These are phyloP conservation scores for Psittacula derbiana DNA, from an alignment of 2,797 vertebrate species.

Conservation along the genomic window DNA sequence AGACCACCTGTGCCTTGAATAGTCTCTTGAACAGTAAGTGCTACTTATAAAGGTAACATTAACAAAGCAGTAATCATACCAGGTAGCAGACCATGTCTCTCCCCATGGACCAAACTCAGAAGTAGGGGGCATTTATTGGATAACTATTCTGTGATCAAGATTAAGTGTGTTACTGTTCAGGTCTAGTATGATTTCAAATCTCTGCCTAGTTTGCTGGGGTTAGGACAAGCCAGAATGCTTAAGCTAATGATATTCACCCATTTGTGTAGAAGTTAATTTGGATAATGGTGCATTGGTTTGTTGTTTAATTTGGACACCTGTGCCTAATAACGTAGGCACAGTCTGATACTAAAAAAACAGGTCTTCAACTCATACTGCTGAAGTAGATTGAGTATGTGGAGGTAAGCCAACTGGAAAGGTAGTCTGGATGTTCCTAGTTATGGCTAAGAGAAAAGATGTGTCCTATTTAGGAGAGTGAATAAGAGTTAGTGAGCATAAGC, in stretches of 20 bases:
- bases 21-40: background rate
- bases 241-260: background rate
- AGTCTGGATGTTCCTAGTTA: background rate
- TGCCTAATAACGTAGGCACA: background rate
- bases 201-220: background rate
- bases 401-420: background rate
- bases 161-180: background rate
- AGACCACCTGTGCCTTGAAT: background rate
- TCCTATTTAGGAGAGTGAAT: background rate
- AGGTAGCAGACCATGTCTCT: background rate
- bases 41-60: accelerated
- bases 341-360: background rate
- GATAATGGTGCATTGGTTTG: background rate
- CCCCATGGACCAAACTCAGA: background rate
- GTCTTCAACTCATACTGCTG: background rate
- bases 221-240: background rate
- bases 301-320: background rate
- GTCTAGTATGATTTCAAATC: background rate
- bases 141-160: background rate
- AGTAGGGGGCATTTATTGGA: background rate
- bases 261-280: background rate
- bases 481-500: background rate
- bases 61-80: background rate
- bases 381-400: background rate
- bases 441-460: background rate